Evolutionary conservation across 2,888 invertebrate genomes (phyloP).

Genomic region (Nemotelus nigrinus): DNA sequence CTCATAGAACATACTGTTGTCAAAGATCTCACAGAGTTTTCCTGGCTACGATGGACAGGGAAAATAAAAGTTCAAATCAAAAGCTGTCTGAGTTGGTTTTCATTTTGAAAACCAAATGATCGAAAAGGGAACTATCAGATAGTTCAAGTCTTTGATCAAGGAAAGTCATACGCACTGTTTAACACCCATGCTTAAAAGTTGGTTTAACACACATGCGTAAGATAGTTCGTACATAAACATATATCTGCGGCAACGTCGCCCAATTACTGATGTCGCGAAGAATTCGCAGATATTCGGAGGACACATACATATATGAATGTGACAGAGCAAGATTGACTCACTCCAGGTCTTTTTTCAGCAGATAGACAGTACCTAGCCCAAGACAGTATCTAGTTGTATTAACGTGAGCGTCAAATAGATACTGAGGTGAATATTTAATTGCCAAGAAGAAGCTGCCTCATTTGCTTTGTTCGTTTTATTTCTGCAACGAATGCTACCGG

Average conservation of each 20-base stretch:
- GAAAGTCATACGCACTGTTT: background rate
- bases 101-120: background rate
- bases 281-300: background rate
- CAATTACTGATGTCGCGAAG: background rate
- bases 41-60: constrained; percentile 12
- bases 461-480: constrained; percentile 3
- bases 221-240: no score
- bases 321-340: constrained; percentile 21
- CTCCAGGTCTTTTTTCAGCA: constrained; percentile 26
- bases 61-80: constrained; percentile 27
- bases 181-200: no score
- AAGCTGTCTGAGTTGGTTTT: background rate
- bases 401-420: constrained; percentile 32
- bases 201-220: no score
- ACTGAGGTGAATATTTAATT: constrained; percentile 29
- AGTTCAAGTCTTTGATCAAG: constrained; percentile 26
- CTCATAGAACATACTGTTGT: background rate
- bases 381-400: background rate
- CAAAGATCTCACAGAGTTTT: background rate
- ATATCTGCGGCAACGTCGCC: constrained; percentile 14
- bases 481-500: background rate
- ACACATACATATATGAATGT: constrained; percentile 17
- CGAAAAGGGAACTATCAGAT: background rate
- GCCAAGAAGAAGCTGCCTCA: constrained; percentile 27
- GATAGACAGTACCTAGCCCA: background rate